A percentile compares a stretch with the other conserved stretches of the same genome.
Evolutionary conservation across 1,140 invertebrate species (phyloP).

Genomic region (Drosophila arawakana): DNA sequence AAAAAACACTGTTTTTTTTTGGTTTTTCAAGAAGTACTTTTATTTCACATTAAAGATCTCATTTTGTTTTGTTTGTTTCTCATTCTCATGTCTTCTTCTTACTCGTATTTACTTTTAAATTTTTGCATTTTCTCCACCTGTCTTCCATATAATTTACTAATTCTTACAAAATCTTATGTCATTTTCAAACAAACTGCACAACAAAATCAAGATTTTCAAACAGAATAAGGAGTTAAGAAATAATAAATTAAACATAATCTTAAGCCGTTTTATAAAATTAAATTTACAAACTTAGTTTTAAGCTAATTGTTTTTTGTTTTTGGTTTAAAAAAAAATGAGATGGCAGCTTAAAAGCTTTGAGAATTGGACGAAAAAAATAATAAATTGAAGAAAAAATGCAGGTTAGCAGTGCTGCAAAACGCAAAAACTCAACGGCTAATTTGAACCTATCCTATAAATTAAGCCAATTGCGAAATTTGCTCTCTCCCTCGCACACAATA

Average conservation of each 20-base stretch:
- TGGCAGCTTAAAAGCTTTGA: constrained; percentile 68
- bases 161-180: constrained; percentile 78
- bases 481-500: constrained; percentile 19
- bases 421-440: neutral
- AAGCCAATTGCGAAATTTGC: constrained; percentile 4
- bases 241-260: constrained; percentile 28
- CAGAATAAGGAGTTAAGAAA: constrained; percentile 4
- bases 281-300: constrained; percentile 68
- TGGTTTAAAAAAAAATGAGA: constrained; percentile 27
- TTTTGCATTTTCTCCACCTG: constrained; percentile 53
- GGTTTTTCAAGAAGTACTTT: constrained; percentile 74
- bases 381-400: neutral
- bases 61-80: constrained; percentile 52
- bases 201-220: constrained; percentile 27
- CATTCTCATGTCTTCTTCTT: constrained; percentile 65
- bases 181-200: constrained; percentile 55
- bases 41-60: constrained; percentile 78
- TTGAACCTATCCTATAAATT: constrained; percentile 7
- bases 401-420: neutral
- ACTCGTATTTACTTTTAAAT: constrained; percentile 55
- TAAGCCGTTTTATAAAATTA: constrained; percentile 20
- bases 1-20: too few species aligned
- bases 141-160: constrained; percentile 72
- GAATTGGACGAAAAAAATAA: constrained; percentile 19
- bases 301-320: constrained; percentile 47